Percentiles rank a stretch among this genome's conserved stretches.
Conservation (phyloP, 2,113 vertebrate species). For the Antigone vipio region DNA sequence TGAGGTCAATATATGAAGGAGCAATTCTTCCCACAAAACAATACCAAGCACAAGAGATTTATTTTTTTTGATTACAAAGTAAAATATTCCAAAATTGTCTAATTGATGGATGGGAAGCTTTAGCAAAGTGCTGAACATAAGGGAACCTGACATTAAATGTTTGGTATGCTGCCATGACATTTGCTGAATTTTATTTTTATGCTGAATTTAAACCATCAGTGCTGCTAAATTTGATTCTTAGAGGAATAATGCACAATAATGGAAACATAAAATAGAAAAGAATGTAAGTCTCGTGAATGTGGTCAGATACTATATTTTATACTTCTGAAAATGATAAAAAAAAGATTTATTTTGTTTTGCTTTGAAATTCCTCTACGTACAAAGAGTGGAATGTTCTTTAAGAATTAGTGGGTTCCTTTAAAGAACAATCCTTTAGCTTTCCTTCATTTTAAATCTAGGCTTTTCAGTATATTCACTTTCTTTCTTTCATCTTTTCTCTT, state of each 20-base stretch:
- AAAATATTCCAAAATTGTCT: slow-evolving; percentile 57
- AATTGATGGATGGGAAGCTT: slow-evolving; percentile 54
- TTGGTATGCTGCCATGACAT: slow-evolving; percentile 70
- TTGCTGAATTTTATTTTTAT: slow-evolving; percentile 72
- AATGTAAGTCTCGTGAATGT: neutral
- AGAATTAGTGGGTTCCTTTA: slow-evolving; percentile 9
- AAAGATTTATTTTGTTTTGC: slow-evolving; percentile 30
- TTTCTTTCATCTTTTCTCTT: neutral
- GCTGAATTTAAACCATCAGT: slow-evolving; percentile 57
- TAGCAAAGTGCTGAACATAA: slow-evolving; percentile 63
- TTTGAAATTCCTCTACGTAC: neutral
- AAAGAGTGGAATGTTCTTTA: neutral
- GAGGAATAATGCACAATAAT: slow-evolving; percentile 10
- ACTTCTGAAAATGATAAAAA: slow-evolving; percentile 24
- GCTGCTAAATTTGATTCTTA: slow-evolving; percentile 61
- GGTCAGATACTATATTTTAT: neutral
- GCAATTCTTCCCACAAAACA: slow-evolving; percentile 7
- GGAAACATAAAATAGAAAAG: slow-evolving; percentile 31
- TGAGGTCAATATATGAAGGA: neutral
- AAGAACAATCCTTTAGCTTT: neutral
- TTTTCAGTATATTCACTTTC: neutral
- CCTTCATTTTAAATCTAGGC: neutral
- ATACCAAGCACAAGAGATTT: slow-evolving; percentile 16
- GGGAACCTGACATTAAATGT: slow-evolving; percentile 73
- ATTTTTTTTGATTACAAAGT: slow-evolving; percentile 61